Evolutionary conservation across 1,140 invertebrate genomes (phyloP).

Genomic region (Trichonephila clavipes): DNA sequence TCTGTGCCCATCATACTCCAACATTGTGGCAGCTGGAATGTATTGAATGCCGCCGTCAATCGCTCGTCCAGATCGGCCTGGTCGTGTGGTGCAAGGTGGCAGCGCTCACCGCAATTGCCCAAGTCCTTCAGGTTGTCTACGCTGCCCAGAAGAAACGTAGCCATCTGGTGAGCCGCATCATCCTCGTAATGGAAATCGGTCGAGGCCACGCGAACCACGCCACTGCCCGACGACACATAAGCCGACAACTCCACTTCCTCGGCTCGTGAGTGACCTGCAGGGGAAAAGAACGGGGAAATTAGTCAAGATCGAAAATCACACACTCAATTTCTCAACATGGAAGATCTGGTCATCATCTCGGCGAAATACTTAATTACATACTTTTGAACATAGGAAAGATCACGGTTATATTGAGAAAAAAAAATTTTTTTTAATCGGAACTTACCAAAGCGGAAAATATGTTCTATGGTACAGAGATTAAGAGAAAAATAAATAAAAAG

Average conservation of each 20-base stretch:
- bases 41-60: constrained; percentile 59
- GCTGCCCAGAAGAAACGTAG: constrained; percentile 47
- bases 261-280: constrained; percentile 53
- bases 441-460: no score
- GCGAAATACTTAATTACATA: no score
- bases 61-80: constrained; percentile 48
- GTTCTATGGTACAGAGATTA: no score
- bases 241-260: constrained; percentile 64
- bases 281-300: background rate
- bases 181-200: constrained; percentile 64
- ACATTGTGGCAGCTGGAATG: constrained; percentile 65
- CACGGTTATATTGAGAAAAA: no score
- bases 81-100: constrained; percentile 27
- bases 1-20: constrained; percentile 70
- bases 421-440: no score
- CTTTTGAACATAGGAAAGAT: no score
- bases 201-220: constrained; percentile 22
- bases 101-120: constrained; percentile 30
- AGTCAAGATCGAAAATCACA: constrained; percentile 12
- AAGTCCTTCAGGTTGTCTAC: constrained; percentile 54
- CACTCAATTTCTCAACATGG: background rate
- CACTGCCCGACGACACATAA: constrained; percentile 11
- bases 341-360: background rate
- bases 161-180: constrained; percentile 71
- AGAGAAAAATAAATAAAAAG: no score